Evolutionary conservation across 2,113 vertebrate genomes (phyloP), one percentile per base, ranked within the genome.

Genomic region (Syngnathus typhle): DNA sequence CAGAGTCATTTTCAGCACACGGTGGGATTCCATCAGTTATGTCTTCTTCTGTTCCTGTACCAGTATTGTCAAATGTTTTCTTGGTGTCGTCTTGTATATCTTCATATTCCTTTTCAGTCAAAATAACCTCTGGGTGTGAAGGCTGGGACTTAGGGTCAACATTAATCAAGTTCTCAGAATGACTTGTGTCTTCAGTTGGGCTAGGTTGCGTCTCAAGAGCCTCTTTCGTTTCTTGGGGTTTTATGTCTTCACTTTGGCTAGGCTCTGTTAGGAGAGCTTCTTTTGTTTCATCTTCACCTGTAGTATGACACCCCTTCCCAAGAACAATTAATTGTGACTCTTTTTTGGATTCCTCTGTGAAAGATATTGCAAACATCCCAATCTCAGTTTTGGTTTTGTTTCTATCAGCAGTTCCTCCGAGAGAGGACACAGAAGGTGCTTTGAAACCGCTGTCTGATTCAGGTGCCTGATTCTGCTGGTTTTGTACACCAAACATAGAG

Each of bases 381-480:
- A 94, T 93, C 10, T 85, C 94, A 68, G 60, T 91, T 85, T 92
- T 91, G 21, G 76, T n/a, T 68, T 85, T 92, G 68, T 91, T 92
- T 69, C 84, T 82, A 41, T 87, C 85, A 72, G 88, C 32, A 64
- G 75, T 71, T 12, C 80, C 32, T 4, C 79, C 79, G 21, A 87
- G 81, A 41, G 94, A 91, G 69, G 95, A 93, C 72, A 95, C 89
- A 64, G 93, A 93, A 16, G 94, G 84, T 69, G 94, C 82, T 76
- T 79, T 94, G 76, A 95, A 95, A 37, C 90, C 60, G 9, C 90
- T 80, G 61, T 94, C 94, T 44, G 87, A 60, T 71, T 93, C 88
- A 81, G 72, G 56, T 75, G 71, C 52, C 69, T 71, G 76, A 5
- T 66, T 65, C 11, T 85, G 78, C 63, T 84, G 80, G 64, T 55